Evolutionary conservation across 2,113 vertebrate species (phyloP), one percentile per base, ranked within the genome.

Genomic region (Meles meles): DNA sequence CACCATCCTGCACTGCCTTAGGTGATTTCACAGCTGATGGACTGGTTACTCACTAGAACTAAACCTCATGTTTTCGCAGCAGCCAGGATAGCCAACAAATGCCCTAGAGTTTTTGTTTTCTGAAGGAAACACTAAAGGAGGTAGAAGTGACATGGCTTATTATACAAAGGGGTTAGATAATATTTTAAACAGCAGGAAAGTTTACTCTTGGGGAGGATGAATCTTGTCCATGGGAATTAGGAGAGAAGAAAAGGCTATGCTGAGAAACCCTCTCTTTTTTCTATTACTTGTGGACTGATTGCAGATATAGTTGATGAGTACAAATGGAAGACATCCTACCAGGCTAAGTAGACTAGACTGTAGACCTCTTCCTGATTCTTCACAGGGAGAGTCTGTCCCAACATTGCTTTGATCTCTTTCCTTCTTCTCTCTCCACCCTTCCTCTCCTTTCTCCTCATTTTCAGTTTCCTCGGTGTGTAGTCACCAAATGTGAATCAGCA

Each of bases 321-420:
- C 0, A 39, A n/a, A 44, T 17, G 59, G 18, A 37, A 57, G n/a
- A 20, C 15, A 39, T 44, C 17, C 0, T 18, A 14, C 2, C 6
- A 49, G 6, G 18, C 18, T 65, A 23, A 71, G 15, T 1, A 84
- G 13, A 6, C 11, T 57, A 23, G 9, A 37, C 6, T 10, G 1
- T 9, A 8, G n/a, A 17, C 52, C 52, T 55, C 15, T 55, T 55
- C 0, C 23, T 90, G 15, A 76, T 4, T 0, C 39, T 55, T 17
- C 17, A 49, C 4, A 2, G 7, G 14, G 5, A 71, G 2, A 52
- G 11, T 37, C 27, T 42, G 18, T 31, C 9, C 2, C 3, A 27
- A 13, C 2, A 3, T 34, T 57, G 29, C 31, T 39, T 0, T 5
- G 2, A 87, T 6, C 4, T 23, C 10, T 3, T 57, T 52, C 17